Conservation (phyloP, 2,113 vertebrate species). For the Cebus imitator region DNA sequence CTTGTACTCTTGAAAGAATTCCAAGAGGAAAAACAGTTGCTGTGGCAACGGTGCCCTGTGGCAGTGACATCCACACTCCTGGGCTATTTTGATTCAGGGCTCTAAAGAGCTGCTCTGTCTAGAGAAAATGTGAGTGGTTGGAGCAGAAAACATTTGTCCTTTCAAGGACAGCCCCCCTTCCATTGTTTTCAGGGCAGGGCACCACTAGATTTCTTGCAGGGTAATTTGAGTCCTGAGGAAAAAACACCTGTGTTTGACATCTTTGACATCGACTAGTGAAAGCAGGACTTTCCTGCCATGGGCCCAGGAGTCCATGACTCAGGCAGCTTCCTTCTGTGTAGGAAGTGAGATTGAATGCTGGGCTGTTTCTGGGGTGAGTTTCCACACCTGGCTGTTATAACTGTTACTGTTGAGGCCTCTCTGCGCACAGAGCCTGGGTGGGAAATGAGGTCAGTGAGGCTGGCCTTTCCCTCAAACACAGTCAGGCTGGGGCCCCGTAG, state of each 20-base stretch:
- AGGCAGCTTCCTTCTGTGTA: neutral
- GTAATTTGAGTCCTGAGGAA: neutral
- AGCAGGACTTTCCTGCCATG: neutral
- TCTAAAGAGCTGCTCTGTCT: slow-evolving; percentile 33
- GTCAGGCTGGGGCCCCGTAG: neutral
- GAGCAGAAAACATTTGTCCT: neutral
- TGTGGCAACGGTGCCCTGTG: slow-evolving; percentile 16
- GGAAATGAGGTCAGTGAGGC: neutral
- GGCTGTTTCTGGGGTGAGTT: neutral
- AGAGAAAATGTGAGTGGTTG: neutral
- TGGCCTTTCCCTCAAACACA: neutral
- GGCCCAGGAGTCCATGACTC: neutral
- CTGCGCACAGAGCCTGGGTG: neutral
- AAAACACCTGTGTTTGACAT: neutral
- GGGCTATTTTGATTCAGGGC: neutral
- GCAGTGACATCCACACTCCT: neutral
- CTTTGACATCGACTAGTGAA: neutral
- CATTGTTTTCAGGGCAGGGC: neutral
- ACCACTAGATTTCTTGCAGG: neutral
- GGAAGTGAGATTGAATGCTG: neutral
- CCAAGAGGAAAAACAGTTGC: slow-evolving; percentile 69
- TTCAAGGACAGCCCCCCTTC: neutral
- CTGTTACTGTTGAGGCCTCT: neutral
- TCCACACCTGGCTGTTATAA: neutral
- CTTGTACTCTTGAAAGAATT: slow-evolving; percentile 32